These are phyloP conservation scores for Hylaeus volcanicus DNA, from an alignment of 1,140 invertebrate species.

Conservation along the genomic window DNA sequence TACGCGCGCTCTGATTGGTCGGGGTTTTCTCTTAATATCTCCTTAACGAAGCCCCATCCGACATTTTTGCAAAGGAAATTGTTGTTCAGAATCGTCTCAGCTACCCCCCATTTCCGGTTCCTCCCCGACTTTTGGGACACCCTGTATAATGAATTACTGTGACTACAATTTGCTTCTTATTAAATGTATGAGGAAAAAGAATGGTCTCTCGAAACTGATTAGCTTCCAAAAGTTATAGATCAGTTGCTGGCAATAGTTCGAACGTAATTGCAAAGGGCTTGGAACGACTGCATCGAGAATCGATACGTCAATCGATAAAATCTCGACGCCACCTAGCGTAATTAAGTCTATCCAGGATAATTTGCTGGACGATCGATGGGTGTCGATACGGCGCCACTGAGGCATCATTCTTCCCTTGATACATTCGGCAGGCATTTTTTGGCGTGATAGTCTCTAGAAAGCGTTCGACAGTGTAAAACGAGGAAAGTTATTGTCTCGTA, in stretches of 20 bases:
- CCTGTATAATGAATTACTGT: too few species aligned
- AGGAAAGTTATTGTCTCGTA: background rate
- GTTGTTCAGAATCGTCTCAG: too few species aligned
- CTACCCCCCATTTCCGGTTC: too few species aligned
- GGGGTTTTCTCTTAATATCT: too few species aligned
- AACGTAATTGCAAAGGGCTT: background rate
- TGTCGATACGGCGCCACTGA: background rate
- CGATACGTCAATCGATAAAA: constrained; percentile 15
- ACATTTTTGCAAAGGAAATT: too few species aligned
- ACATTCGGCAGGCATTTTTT: background rate
- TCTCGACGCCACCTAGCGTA: constrained; percentile 2
- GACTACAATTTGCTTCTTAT: too few species aligned
- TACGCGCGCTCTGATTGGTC: too few species aligned
- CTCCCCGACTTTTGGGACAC: too few species aligned
- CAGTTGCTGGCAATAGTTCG: background rate
- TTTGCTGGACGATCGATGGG: constrained; percentile 20
- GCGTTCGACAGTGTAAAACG: background rate
- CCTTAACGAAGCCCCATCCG: too few species aligned
- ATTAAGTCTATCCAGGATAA: constrained; percentile 32
- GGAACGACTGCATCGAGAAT: background rate
- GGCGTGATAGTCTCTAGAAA: background rate
- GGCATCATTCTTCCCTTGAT: background rate
- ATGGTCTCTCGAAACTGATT: too few species aligned
- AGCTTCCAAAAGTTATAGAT: too few species aligned
- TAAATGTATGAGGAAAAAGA: too few species aligned